Conservation (phyloP, 2,888 invertebrate genomes). For the Agrotis exclamationis region DNA sequence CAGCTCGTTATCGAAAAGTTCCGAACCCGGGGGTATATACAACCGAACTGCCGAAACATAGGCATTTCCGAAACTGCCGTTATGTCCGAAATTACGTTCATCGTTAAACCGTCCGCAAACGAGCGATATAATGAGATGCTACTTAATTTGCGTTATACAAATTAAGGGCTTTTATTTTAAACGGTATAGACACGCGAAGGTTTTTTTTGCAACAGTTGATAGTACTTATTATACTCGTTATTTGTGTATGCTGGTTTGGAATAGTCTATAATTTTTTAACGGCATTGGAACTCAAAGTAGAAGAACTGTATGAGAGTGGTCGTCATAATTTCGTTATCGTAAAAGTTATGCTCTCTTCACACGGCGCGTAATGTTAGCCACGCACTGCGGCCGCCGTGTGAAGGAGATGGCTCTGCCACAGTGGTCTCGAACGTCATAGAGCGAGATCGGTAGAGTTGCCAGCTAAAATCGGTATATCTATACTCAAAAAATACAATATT, state of each 20-base stretch:
- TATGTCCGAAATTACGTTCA: slow-evolving; percentile 42
- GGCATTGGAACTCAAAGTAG: neutral
- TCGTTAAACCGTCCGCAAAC: slow-evolving; percentile 25
- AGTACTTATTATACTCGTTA: slow-evolving; percentile 2
- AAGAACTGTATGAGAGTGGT: too few relatives aligned
- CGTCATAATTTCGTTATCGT: too few relatives aligned
- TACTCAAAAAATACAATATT: too few relatives aligned
- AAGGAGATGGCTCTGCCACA: too few relatives aligned
- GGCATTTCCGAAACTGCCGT: slow-evolving; percentile 31
- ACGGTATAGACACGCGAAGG: slow-evolving; percentile 22
- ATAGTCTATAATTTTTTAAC: neutral
- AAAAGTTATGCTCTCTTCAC: too few relatives aligned
- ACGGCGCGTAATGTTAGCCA: too few relatives aligned
- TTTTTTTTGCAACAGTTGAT: slow-evolving; percentile 5
- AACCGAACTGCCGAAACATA: slow-evolving; percentile 4
- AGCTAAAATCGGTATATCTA: too few relatives aligned
- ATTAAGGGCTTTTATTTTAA: slow-evolving; percentile 41
- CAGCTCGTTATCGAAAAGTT: slow-evolving; percentile 1
- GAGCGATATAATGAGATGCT: slow-evolving; percentile 38
- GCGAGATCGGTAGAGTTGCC: too few relatives aligned
- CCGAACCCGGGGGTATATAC: neutral
- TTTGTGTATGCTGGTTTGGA: neutral
- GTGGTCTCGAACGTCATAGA: too few relatives aligned
- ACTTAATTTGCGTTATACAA: slow-evolving; percentile 43
- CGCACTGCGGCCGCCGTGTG: too few relatives aligned